A percentile compares a stretch with the other conserved stretches of the same genome.
Conservation (phyloP, 2,888 invertebrate species). For the Lamproptera curius region DNA sequence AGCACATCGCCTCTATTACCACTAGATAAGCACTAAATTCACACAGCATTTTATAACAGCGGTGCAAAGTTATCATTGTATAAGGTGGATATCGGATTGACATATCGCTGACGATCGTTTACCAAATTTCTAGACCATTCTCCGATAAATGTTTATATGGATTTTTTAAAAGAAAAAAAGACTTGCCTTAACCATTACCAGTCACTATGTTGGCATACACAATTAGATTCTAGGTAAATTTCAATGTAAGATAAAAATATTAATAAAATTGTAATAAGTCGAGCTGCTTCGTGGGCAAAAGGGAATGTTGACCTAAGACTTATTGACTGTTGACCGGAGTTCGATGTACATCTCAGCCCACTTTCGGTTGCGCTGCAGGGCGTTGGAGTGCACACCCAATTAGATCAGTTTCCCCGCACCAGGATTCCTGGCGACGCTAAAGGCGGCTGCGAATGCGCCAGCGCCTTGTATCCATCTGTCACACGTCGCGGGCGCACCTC, state of each 20-base stretch:
- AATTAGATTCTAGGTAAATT: no score
- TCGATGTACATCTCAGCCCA: slow-evolving; percentile 17
- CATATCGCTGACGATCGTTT: slow-evolving; percentile 49
- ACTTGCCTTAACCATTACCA: no score
- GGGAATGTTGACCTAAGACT: no score
- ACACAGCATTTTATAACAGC: slow-evolving; percentile 16
- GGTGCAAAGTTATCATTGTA: slow-evolving; percentile 29
- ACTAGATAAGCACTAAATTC: slow-evolving; percentile 31
- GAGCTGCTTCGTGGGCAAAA: no score
- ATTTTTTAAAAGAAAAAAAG: no score
- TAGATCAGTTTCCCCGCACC: slow-evolving; percentile 50
- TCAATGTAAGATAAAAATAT: no score
- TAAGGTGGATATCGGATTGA: slow-evolving; percentile 41
- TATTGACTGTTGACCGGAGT: slow-evolving; percentile 7
- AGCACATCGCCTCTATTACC: slow-evolving; percentile 30
- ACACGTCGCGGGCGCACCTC: slow-evolving; percentile 58
- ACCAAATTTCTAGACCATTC: slow-evolving; percentile 37
- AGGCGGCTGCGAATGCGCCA: slow-evolving; percentile 55
- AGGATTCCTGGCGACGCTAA: slow-evolving; percentile 49
- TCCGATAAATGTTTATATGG: slow-evolving; percentile 29
- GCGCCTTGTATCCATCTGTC: slow-evolving; percentile 70
- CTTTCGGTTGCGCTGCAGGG: slow-evolving; percentile 37
- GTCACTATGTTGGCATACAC: no score
- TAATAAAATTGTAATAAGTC: no score
- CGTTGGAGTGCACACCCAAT: slow-evolving; percentile 64